Base-by-base conservation (phyloP, 2,797 vertebrate species). In the Galaxias olidus region DNA sequence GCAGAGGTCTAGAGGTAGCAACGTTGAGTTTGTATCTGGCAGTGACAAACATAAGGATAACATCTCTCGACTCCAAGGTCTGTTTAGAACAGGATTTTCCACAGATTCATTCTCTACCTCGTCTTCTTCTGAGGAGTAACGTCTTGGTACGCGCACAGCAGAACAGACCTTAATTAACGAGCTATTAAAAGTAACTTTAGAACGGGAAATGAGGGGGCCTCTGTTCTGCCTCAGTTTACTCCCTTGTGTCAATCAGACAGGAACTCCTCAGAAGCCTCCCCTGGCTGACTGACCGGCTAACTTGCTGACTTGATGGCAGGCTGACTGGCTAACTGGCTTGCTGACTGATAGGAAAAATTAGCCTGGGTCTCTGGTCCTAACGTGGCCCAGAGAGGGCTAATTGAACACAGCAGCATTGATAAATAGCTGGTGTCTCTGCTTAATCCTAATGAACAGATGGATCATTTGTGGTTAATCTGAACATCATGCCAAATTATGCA, bases 391-490 rank as follows among this genome's bases (percentile, higher is more conserved):
- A 76, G 76, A 84, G 71, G 76, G 83, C 78, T 90, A 90, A 91
- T 86, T 90, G 88, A 88, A 86, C 81, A 81, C 86, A 84, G 70
- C 75, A 54, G 74, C 73, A 73, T 72, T 86, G 87, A 89, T 83
- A 86, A 87, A 86, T 87, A 86, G 78, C 80, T 75, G 80, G 74
- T 77, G 71, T 69, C 66, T 81, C 73, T 78, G 76, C 65, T 57
- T 74, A 83, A 89, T 87, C 84, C 82, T 62, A 73, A 79, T 86
- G 88, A 92, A 90, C 76, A 91, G 90, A 79, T 92, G 88, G 79
- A 86, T 84, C 60, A 61, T 79, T 87, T 79, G 61, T 57, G 51
- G 68, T 78, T 75, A 84, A 86, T 83, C 79, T 87, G 79, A 87
- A 85, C 83, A 85, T 73, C 63, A 20, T 86, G 77, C 71, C 79